Percentiles rank a stretch among this genome's conserved stretches.
phyloP scores from a whole-genome alignment of 2,113 vertebrate genomes.

The Chamaea fasciata region DNA sequence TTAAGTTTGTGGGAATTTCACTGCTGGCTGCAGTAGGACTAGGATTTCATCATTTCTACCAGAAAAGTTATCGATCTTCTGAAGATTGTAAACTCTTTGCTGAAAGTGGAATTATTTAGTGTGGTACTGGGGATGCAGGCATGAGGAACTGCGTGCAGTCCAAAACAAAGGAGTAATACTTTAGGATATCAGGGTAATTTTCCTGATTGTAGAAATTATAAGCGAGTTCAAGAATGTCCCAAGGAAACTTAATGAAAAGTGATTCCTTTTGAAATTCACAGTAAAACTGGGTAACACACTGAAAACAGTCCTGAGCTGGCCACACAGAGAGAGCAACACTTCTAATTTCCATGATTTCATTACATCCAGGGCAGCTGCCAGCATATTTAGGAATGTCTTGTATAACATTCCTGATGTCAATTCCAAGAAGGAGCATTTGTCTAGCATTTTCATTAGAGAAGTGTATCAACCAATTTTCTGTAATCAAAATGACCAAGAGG shows the following conservation, averaged over 20 bases:
- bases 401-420: slow-evolving; percentile 51
- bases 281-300: neutral
- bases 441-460: slow-evolving; percentile 28
- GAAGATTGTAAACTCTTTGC: neutral
- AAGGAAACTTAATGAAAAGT: neutral
- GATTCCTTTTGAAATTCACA: neutral
- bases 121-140: neutral
- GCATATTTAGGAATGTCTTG: slow-evolving; percentile 53
- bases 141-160: neutral
- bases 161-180: neutral
- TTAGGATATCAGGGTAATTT: neutral
- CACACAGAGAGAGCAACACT: slow-evolving; percentile 46
- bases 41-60: neutral
- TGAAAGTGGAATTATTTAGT: neutral
- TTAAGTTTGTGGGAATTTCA: neutral
- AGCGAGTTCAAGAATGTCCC: neutral
- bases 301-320: slow-evolving; percentile 23
- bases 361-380: slow-evolving; percentile 58
- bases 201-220: neutral
- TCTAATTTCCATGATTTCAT: slow-evolving; percentile 65
- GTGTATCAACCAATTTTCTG: slow-evolving; percentile 18
- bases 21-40: neutral
- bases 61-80: neutral
- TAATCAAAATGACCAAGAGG: slow-evolving; percentile 3
- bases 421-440: slow-evolving; percentile 53